Conservation (phyloP, 2,113 vertebrate genomes). For the Gopherus evgoodei region DNA sequence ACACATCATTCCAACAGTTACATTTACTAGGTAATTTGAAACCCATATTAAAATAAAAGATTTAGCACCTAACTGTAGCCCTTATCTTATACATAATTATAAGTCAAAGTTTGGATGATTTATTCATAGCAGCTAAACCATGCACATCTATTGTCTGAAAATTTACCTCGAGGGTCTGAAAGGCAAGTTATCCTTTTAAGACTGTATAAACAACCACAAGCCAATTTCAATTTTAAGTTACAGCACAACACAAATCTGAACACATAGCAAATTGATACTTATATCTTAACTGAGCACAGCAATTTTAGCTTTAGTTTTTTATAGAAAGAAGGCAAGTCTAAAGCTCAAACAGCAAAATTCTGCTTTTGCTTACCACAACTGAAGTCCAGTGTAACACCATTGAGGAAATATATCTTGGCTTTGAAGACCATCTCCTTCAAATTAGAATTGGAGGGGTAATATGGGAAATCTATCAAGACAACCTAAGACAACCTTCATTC, state of each 20-base stretch:
- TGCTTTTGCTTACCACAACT: background rate
- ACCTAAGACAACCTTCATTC: background rate
- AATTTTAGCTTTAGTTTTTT: background rate
- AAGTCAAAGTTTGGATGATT: background rate
- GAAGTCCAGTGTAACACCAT: background rate
- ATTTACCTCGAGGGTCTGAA: background rate
- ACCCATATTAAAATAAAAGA: background rate
- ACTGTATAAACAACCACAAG: conserved; percentile 3
- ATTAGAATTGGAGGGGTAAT: background rate
- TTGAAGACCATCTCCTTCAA: background rate
- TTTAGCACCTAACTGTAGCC: background rate
- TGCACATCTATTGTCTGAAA: background rate
- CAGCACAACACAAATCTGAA: background rate
- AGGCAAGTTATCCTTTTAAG: background rate
- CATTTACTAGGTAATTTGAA: background rate
- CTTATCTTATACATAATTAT: background rate
- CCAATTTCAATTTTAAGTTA: conserved; percentile 22
- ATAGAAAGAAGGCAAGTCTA: background rate
- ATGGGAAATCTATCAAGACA: background rate
- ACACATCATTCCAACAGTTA: background rate
- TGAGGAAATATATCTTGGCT: background rate
- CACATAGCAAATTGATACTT: background rate
- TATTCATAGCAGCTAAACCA: conserved; percentile 4
- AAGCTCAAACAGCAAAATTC: accelerated
- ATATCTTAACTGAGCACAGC: background rate